A percentile compares a stretch with the other conserved stretches of the same genome.
Conservation (phyloP, 2,113 vertebrate species). For the Tachysurus vachellii region DNA sequence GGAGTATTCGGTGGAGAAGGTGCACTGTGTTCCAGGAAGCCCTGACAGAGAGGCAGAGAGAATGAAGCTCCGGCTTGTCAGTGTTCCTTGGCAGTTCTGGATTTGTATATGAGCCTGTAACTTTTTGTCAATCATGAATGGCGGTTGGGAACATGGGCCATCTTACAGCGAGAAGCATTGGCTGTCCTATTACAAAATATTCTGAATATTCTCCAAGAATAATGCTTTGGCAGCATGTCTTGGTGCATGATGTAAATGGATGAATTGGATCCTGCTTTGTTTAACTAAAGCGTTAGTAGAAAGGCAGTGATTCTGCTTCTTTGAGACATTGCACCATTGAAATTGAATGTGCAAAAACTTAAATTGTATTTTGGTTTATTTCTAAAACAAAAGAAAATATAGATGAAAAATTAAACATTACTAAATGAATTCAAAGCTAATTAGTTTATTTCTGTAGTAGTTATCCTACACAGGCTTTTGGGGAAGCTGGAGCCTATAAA, state of each 20-base stretch:
- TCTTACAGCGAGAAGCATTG: slow-evolving; percentile 29
- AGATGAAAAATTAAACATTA: not conserved
- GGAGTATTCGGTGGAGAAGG: slow-evolving; percentile 46
- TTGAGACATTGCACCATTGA: not conserved
- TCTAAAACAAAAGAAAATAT: not conserved
- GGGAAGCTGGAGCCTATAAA: too few relatives aligned
- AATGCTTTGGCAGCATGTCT: not conserved
- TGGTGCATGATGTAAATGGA: slow-evolving; percentile 24
- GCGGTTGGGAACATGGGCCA: slow-evolving; percentile 24
- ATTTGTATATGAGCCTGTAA: slow-evolving; percentile 60
- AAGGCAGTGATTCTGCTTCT: slow-evolving; percentile 15
- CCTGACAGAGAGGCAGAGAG: slow-evolving; percentile 48
- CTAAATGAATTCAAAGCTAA: not conserved
- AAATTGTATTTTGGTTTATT: not conserved
- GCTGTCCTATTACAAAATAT: slow-evolving; percentile 8
- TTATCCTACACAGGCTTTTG: too few relatives aligned
- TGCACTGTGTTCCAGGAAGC: slow-evolving; percentile 39
- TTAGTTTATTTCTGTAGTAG: not conserved
- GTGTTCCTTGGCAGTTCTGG: slow-evolving; percentile 64
- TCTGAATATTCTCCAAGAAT: slow-evolving; percentile 7
- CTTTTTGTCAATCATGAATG: slow-evolving; percentile 46
- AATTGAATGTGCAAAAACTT: not conserved
- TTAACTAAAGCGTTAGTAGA: slow-evolving; percentile 5
- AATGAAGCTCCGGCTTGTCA: slow-evolving; percentile 53
- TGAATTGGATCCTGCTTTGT: not conserved